Evolutionary conservation across 2,888 invertebrate species (phyloP).

Genomic region (Pristionchus mayeri): DNA sequence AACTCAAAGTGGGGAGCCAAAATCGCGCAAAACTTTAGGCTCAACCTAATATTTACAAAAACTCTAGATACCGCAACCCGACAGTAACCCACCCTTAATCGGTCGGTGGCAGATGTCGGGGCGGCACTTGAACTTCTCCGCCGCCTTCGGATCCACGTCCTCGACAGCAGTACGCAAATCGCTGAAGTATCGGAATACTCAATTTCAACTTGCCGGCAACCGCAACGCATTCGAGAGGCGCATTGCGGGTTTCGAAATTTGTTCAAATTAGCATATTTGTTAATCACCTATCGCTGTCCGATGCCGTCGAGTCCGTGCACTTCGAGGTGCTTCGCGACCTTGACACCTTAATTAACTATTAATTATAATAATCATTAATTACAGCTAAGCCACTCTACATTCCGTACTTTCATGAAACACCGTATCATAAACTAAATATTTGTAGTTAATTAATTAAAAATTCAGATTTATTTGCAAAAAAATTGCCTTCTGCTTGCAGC

Average conservation of each 20-base stretch:
- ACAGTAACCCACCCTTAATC: neutral
- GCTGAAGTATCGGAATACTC: neutral
- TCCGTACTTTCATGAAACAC: neutral
- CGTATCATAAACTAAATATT: neutral
- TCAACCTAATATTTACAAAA: no score
- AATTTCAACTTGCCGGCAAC: neutral
- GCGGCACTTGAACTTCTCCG: constrained; percentile 43
- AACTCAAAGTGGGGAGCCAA: no score
- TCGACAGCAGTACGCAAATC: neutral
- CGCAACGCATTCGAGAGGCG: neutral
- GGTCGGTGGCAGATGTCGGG: constrained; percentile 51
- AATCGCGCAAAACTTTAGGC: no score
- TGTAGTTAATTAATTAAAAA: no score
- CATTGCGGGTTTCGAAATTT: no score
- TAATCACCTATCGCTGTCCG: no score
- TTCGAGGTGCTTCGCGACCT: no score
- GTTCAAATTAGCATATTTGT: no score
- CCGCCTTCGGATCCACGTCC: neutral
- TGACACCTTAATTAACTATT: no score
- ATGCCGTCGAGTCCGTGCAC: no score
- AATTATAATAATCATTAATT: no score
- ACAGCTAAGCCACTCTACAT: neutral
- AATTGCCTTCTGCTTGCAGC: neutral
- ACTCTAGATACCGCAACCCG: neutral
- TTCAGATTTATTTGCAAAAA: no score